phyloP scores from a whole-genome alignment of 2,113 vertebrate genomes.

The Zosterops lateralis region DNA sequence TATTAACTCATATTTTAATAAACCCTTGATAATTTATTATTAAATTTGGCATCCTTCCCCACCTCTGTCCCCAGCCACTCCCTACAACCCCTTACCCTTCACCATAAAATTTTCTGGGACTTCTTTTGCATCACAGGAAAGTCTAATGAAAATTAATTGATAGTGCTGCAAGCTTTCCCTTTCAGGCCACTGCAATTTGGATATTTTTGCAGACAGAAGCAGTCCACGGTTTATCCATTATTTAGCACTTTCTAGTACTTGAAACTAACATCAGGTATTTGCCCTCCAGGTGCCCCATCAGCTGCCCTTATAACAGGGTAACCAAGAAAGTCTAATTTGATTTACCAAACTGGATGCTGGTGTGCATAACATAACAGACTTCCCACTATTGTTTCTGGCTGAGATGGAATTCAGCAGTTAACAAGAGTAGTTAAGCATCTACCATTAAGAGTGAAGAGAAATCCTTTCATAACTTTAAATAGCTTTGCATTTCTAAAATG shows the following conservation, averaged over 20 bases:
- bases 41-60: background rate
- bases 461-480: conserved; percentile 45
- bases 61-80: background rate
- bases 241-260: background rate
- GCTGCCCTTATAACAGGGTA: background rate
- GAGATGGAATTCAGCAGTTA: background rate
- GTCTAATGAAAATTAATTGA: conserved; percentile 30
- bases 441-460: conserved; percentile 27
- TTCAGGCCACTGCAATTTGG: background rate
- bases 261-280: background rate
- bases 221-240: background rate
- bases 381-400: background rate
- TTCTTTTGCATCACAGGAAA: background rate
- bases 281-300: conserved; percentile 15
- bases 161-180: background rate
- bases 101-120: background rate
- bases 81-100: background rate
- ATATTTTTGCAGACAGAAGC: conserved; percentile 4
- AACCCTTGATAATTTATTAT: conserved; percentile 6
- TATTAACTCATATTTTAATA: conserved; percentile 9
- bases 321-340: conserved; percentile 10
- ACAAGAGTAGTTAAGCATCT: conserved; percentile 1
- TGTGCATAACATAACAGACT: background rate
- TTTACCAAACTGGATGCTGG: background rate
- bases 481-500: conserved; percentile 57